Base-by-base conservation (phyloP, 2,888 invertebrate genomes). In the Athalia circularis region DNA sequence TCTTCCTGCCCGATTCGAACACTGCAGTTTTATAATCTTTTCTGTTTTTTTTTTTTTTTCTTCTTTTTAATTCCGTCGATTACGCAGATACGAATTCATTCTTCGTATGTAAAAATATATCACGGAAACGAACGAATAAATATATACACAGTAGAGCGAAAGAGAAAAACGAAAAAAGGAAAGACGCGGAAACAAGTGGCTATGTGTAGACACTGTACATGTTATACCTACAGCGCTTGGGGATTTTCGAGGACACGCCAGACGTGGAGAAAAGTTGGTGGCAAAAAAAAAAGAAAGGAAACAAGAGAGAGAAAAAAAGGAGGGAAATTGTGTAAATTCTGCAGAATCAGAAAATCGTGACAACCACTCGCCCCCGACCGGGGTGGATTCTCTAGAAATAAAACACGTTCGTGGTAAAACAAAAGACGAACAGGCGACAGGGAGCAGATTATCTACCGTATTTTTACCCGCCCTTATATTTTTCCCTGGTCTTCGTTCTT, bases 371-470 rank as follows among this genome's bases (percentile, higher is more conserved):
- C 13, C 59, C 72, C 13, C 57, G 13, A 29, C 29, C 29, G 2
- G 29, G 72, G 59, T 72, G 45, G 29, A 6, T 47, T n/a, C 52
- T 50, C 54, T 7, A 29, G 29, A 54, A 68, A 68, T 68, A 54
- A 54, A 68, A 68, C 11, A 54, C 9, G 50, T n/a, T 5, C 72
- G 72, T 72, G 72, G 59, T 3, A 59, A 59, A 72, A 72, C 47
- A 72, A 59, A 72, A 70, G 72, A 57, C 72, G 59, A 59, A 72
- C 45, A 47, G 29, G 72, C 59, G 72, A 72, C 57, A 59, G 72
- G 52, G 59, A 72, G 47, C 59, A 72, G 72, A 72, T 72, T 72
- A 72, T 72, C 43, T 72, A 13, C n/a, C 54, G 54, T n/a, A 11
- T n/a, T n/a, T 7, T 54, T 54, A 11, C 54, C 3, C 62, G 0